These are phyloP conservation scores for Hippocampus zosterae DNA, from an alignment of 2,113 vertebrate genomes.

Conservation along the genomic window DNA sequence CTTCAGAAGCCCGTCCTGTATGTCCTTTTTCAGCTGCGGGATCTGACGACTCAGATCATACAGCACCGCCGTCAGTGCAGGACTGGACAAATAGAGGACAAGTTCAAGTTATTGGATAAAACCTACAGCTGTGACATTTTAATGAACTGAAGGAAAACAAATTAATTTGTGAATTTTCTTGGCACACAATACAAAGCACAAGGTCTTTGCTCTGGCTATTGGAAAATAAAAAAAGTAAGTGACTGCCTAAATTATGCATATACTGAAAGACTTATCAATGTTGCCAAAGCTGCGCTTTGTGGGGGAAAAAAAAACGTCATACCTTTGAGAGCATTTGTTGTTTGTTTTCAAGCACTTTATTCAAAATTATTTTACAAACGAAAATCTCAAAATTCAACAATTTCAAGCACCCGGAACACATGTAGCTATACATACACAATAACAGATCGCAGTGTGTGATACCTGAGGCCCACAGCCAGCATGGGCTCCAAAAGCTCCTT, in stretches of 20 bases:
- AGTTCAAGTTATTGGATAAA: background rate
- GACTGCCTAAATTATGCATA: too few relatives aligned
- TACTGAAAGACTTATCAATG: too few relatives aligned
- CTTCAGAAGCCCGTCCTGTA: slow-evolving; percentile 96
- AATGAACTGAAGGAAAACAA: background rate
- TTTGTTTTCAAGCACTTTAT: too few relatives aligned
- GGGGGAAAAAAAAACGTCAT: too few relatives aligned
- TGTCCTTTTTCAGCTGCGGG: slow-evolving; percentile 96
- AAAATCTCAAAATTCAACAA: too few relatives aligned
- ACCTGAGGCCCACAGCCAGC: slow-evolving; percentile 97
- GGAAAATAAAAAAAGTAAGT: background rate
- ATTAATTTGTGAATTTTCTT: background rate
- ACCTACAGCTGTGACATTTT: background rate
- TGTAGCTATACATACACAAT: background rate
- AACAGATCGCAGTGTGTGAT: background rate
- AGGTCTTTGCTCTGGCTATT: background rate
- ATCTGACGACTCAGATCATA: slow-evolving; percentile 97
- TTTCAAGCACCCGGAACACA: background rate
- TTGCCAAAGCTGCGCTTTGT: too few relatives aligned
- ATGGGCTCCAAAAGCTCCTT: slow-evolving; percentile 97
- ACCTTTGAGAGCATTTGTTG: too few relatives aligned
- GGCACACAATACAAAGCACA: background rate
- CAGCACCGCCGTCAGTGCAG: slow-evolving; percentile 91
- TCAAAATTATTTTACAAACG: too few relatives aligned
- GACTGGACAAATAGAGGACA: slow-evolving; percentile 65